Base-by-base conservation (phyloP, 2,888 invertebrate species). In the Perdita meconis region DNA sequence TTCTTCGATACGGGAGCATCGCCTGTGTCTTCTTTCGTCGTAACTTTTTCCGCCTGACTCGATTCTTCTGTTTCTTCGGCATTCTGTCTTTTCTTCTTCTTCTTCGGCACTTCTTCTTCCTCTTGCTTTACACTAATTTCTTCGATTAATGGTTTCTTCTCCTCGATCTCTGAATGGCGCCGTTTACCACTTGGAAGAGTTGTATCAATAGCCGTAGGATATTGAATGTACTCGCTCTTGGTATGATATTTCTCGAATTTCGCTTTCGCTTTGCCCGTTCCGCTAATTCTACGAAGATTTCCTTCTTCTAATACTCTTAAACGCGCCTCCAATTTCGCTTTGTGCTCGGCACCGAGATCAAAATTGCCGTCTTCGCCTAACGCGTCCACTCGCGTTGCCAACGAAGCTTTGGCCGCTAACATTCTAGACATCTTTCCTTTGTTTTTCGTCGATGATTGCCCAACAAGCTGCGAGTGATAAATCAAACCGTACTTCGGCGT, bases 401-500 rank as follows among this genome's bases (percentile, higher is more conserved):
- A 92, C 0, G 99, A 95, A 0, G 98, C 97, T 92, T 99, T 99
- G 0, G 99, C 98, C 0, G 99, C 99, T 85, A 99, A 93, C 95
- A 99, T 99, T 87, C 99, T 94, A 0, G 99, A 97, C 95, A 97
- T 96, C 93, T 96, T 97, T 73, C 99, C 99, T 92, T 99, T 99
- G 86, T 98, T 96, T 92, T 97, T 97, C 0, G 96, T 95, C 89
- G 96, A 97, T 0, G 97, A 95, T 90, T 98, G 97, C 0, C 98
- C 98, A 6, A 99, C 96, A 19, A 99, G 93, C 88, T 97, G 97
- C 0, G 99, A 96, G 91, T 99, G 99, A 92, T 99, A 99, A 81
- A 99, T 98, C 50, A 99, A 93, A 93, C 99, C 99, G 92, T 99
- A 99, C 90, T 99, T 99, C 0, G 99, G 99, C 0, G 99, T 99